phyloP scores from a whole-genome alignment of 1,140 invertebrate genomes.

The Prorops nasuta region DNA sequence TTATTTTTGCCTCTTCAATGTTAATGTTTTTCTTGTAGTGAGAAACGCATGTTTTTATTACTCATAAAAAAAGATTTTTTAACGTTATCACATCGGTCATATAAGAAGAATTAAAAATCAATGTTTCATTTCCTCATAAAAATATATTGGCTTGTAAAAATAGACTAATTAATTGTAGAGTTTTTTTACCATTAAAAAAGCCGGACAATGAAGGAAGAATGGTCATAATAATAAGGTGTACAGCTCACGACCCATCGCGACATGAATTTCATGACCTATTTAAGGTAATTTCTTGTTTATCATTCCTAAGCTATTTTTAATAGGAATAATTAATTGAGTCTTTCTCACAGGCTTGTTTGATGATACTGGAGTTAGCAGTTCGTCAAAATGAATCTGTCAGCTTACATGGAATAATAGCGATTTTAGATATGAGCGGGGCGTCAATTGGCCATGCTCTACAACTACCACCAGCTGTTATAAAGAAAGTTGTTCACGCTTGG shows the following conservation, averaged over 20 bases:
- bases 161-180: conserved; percentile 34
- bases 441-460: conserved; percentile 62
- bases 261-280: conserved; percentile 61
- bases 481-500: conserved; percentile 64
- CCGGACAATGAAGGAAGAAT: conserved; percentile 54
- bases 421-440: conserved; percentile 63
- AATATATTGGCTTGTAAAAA: too few relatives aligned
- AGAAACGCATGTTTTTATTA: too few relatives aligned
- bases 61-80: too few relatives aligned
- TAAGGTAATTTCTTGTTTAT: too few relatives aligned
- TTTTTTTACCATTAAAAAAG: conserved; percentile 61
- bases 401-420: conserved; percentile 60
- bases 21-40: too few relatives aligned
- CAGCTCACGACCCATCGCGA: conserved; percentile 59
- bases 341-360: conserved; percentile 51
- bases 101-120: too few relatives aligned
- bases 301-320: too few relatives aligned
- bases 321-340: neutral
- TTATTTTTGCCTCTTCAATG: too few relatives aligned
- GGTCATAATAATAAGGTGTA: conserved; percentile 61
- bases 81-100: too few relatives aligned
- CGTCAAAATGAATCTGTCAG: conserved; percentile 56
- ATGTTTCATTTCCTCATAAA: too few relatives aligned
- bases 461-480: conserved; percentile 59
- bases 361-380: conserved; percentile 60